Conservation (phyloP, 1,140 invertebrate genomes). For the Aphidius ervi region DNA sequence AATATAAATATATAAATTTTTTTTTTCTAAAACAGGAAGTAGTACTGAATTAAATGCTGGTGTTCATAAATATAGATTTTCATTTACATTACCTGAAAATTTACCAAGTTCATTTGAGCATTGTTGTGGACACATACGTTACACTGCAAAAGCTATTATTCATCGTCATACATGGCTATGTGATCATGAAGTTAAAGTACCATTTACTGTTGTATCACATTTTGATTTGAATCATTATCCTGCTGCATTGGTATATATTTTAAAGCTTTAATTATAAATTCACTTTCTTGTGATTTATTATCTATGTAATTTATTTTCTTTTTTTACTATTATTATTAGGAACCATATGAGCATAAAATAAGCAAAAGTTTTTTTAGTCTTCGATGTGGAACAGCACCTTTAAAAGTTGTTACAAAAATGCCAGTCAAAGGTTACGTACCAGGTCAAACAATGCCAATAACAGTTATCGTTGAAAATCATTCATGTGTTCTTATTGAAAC, state of each 20-base stretch:
- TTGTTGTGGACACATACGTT: conserved; percentile 73
- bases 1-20: conserved; percentile 10
- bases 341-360: conserved; percentile 60
- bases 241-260: conserved; percentile 49
- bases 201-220: conserved; percentile 80
- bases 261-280: conserved; percentile 9
- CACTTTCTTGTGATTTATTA: not conserved
- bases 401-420: conserved; percentile 59
- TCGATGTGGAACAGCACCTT: conserved; percentile 63
- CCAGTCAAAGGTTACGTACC: conserved; percentile 67
- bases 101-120: conserved; percentile 84
- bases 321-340: conserved; percentile 42
- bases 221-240: conserved; percentile 77
- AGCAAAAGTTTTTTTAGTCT: conserved; percentile 70
- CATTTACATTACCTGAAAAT: conserved; percentile 62
- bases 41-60: conserved; percentile 61
- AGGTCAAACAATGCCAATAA: conserved; percentile 64
- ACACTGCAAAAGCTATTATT: conserved; percentile 76
- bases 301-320: conserved; percentile 2
- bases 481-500: conserved; percentile 63
- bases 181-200: conserved; percentile 79
- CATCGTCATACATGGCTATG: conserved; percentile 80
- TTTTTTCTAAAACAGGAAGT: not conserved
- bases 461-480: conserved; percentile 65
- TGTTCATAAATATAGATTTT: conserved; percentile 71